Base-by-base conservation (phyloP, 1,140 invertebrate genomes). In the Zaprionus ornatus region DNA sequence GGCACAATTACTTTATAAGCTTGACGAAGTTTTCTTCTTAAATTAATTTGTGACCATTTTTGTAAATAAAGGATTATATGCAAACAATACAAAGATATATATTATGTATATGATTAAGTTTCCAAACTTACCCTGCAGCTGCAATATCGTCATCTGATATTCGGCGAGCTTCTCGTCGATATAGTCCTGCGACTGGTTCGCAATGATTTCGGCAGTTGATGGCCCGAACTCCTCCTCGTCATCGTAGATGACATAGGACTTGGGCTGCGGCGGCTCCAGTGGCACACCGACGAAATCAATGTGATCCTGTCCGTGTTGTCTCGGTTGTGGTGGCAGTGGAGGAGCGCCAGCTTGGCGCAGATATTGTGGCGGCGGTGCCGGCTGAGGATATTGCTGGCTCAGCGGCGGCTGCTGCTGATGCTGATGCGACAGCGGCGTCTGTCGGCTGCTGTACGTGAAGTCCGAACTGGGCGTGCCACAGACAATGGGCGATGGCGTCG, bases 81-180 rank as follows among this genome's bases (percentile, higher is more conserved):
- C 4, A 37, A 15, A 5, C 13, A n/a, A 45, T 45, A 19, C n/a
- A n/a, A n/a, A 35, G 32, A 2, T 45, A 73, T 25, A 55, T n/a
- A 23, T 35, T 54, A 42, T 12, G 1, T 21, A 5, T 12, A 27
- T 54, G 5, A 4, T n/a, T 27, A 0, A 27, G 23, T 23, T 13
- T 25, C 3, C 12, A 27, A 15, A 80, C 95, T 95, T 92, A 98
- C 97, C 97, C 95, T 98, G 97, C 73, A 98, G 94, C 90, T 96
- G 95, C 79, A 96, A 96, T 93, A 98, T 98, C 10, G 97, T 98
- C 10, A 97, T 96, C 93, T 98, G 97, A 91, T 98, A 98, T 93
- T 98, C 97, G 7, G 97, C 97, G 84, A 98, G 95, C 92, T 97
- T 97, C 93, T 98, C 97, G 91, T 98, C 97, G 55, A 98, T 95